Evolutionary conservation across 2,113 vertebrate genomes (phyloP).

Genomic region (Grus americana): DNA sequence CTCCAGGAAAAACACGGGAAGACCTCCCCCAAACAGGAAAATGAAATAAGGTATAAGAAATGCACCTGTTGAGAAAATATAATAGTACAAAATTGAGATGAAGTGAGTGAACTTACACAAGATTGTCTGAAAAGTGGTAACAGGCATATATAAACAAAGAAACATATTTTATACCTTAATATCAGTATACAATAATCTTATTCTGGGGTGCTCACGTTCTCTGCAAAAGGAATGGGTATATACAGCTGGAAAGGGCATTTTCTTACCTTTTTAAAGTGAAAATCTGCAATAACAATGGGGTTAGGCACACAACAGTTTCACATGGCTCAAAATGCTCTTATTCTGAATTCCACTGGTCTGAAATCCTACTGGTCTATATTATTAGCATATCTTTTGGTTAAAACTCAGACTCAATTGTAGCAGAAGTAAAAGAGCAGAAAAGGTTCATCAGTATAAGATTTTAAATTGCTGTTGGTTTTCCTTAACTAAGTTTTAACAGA

Average conservation of each 20-base stretch:
- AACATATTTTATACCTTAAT: background rate
- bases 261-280: background rate
- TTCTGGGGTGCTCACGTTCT: background rate
- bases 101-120: background rate
- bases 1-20: conserved; percentile 98
- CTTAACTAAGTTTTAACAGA: background rate
- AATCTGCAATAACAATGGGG: background rate
- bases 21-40: conserved; percentile 96
- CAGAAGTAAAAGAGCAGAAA: background rate
- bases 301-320: background rate
- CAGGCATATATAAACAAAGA: background rate
- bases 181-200: background rate
- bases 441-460: background rate
- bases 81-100: background rate
- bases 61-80: conserved; percentile 82
- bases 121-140: background rate
- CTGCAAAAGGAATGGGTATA: background rate
- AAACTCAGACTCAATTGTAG: background rate
- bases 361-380: background rate
- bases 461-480: background rate
- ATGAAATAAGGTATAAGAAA: conserved; percentile 99
- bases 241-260: background rate
- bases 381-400: background rate
- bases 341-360: background rate
- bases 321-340: background rate